Base-by-base conservation (phyloP, 2,113 vertebrate species). In the Rhea pennata region DNA sequence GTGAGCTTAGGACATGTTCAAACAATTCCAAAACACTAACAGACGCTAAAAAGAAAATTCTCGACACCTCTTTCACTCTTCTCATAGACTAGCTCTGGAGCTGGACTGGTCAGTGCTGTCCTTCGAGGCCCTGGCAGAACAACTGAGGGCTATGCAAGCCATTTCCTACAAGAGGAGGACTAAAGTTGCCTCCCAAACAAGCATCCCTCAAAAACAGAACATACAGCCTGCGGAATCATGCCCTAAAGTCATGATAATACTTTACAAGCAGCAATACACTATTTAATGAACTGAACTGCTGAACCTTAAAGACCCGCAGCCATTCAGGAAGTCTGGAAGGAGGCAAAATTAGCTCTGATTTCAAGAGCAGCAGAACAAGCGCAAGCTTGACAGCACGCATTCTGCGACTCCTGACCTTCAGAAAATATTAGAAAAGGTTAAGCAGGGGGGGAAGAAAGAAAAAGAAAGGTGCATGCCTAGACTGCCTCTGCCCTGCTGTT, bases 331-430 rank as follows among this genome's bases (percentile, higher is more conserved):
- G 78, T 19, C 39, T 85, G 93, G 26, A 48, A 85, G 87, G 82
- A 73, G 53, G 62, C 33, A 95, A 91, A 72, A 93, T 65, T 24
- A 88, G 77, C 70, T 96, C 89, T 17, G 3, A 92, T 84, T 95
- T 96, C 91, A 92, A 95, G 94, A 94, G 84, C 70, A 89, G 74
- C 48, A 91, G 70, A 95, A 62, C 87, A 95, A 93, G 90, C 71
- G 58, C 80, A 84, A 95, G 81, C 93, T 91, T 95, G 93, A 95
- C 73, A 76, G 88, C 42, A 78, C 77, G 65, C 26, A 53, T 36
- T 81, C 72, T 84, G 46, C 33, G 77, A 67, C 71, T 91, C 29
- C 71, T 8, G 36, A 93, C 59, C 87, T 93, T 90, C 2, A 1
- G 84, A 96, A 93, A 94, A 62, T n/a, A 83, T 0, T 76, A 71